Percentiles rank a stretch among this genome's conserved stretches.
Conservation (phyloP, 2,888 invertebrate species). For the Sarcophaga carnaria region DNA sequence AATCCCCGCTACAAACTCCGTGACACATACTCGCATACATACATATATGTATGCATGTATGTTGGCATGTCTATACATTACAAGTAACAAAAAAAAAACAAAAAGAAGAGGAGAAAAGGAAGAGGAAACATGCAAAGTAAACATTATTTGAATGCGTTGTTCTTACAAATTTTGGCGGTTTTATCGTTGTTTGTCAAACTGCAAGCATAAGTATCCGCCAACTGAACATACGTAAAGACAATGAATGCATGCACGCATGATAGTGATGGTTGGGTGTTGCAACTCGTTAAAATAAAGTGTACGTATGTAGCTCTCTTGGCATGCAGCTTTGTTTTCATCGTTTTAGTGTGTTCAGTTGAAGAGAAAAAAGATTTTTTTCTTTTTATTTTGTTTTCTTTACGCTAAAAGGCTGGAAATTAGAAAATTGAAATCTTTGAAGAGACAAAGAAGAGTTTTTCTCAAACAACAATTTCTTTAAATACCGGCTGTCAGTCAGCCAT, state of each 20-base stretch:
- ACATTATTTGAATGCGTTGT: slow-evolving; percentile 49
- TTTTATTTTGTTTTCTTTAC: slow-evolving; percentile 15
- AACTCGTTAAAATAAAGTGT: neutral
- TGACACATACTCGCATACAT: too few species aligned
- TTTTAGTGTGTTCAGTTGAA: neutral
- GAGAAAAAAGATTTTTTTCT: too few species aligned
- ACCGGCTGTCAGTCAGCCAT: neutral
- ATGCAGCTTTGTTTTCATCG: slow-evolving; percentile 19
- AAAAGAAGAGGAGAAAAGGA: neutral
- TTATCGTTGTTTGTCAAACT: slow-evolving; percentile 62
- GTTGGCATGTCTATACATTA: neutral
- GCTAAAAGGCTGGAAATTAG: neutral
- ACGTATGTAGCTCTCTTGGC: neutral
- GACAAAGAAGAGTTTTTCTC: slow-evolving; percentile 17
- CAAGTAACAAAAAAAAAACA: neutral
- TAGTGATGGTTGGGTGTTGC: neutral
- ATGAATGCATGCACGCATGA: neutral
- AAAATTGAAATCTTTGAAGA: slow-evolving; percentile 30
- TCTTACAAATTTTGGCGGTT: slow-evolving; percentile 65
- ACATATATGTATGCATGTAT: too few species aligned
- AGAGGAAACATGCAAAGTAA: slow-evolving; percentile 36
- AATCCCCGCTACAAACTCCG: neutral
- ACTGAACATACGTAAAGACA: slow-evolving; percentile 23
- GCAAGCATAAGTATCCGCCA: slow-evolving; percentile 39
- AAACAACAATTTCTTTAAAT: slow-evolving; percentile 24